A percentile compares a stretch with the other conserved stretches of the same genome.
Evolutionary conservation across 1,140 invertebrate species (phyloP).

Genomic region (Diploscapter pachys): DNA sequence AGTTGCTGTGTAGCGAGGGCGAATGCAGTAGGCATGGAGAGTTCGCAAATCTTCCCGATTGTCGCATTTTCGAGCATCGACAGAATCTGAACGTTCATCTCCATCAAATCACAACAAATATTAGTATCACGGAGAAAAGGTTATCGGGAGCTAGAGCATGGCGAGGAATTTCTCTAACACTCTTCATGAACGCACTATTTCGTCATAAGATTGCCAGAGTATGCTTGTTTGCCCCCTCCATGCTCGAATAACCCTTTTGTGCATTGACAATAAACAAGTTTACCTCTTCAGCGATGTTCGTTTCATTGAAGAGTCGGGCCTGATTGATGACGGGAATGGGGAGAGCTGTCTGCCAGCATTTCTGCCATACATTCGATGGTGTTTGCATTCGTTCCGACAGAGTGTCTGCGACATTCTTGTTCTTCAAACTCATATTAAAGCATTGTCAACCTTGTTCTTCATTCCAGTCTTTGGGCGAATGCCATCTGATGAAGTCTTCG

Average conservation of each 20-base stretch:
- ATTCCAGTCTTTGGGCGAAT: slow-evolving; percentile 1
- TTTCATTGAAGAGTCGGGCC: not conserved
- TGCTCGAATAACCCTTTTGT: no score
- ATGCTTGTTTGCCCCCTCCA: no score
- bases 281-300: not conserved
- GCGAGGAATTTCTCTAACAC: no score
- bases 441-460: not conserved
- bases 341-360: not conserved
- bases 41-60: not conserved
- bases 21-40: no score
- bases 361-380: not conserved
- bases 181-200: no score
- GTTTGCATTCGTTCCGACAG: not conserved
- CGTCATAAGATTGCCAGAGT: no score
- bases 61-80: not conserved
- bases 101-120: not conserved
- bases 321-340: not conserved
- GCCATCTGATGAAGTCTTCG: not conserved
- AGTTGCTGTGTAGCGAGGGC: no score
- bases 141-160: no score
- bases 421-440: no score
- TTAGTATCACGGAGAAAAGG: not conserved
- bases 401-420: not conserved
- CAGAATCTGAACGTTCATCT: not conserved
- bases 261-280: not conserved